Evolutionary conservation across 1,140 invertebrate genomes (phyloP), one percentile per base, ranked within the genome.

Genomic region (Apis florea): DNA sequence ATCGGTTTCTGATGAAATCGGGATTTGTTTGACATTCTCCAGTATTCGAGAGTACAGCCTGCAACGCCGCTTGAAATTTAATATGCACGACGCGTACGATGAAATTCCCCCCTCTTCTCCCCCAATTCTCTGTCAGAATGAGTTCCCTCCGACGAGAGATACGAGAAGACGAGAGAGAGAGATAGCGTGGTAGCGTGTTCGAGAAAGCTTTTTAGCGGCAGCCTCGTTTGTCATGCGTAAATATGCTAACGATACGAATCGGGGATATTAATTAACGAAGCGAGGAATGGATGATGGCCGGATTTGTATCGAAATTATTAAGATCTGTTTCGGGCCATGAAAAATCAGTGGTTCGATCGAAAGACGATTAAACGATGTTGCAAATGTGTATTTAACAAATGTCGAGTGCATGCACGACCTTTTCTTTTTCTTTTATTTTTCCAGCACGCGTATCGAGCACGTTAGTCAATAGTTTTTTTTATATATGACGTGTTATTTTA

Each of bases 21-120:
- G 88, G 85, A 91, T 92, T 90, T 85, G 89, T 91, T 90, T 90
- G 90, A 92, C 89, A 89, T 89, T 88, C 87, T 84, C 83, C 86
- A n/a, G 79, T 85, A 72, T 80, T 72, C 78, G 80, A 85, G 80
- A 73, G 72, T 70, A 56, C 64, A 68, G 68, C 24, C 66, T 69
- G 63, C 79, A 71, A 84, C 76, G 68, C 59, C 74, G 78, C 70
- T 74, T 72, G 82, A 85, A 83, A 88, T 88, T 85, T 88, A 88
- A 88, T 88, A 88, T 87, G 83, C 85, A 68, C 69, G 15, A 56
- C 58, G 66, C 56, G 61, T 61, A 24, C 53, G 56, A 59, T 66
- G 21, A 75, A 88, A 83, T 67, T 51, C 54, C 51, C 15, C 53
- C 53, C 4, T 2, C 12, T 2, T 5, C 53, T 1, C 4, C 56